Evolutionary conservation across 2,113 vertebrate genomes (phyloP), one percentile per base, ranked within the genome.

Genomic region (Perca fluviatilis): DNA sequence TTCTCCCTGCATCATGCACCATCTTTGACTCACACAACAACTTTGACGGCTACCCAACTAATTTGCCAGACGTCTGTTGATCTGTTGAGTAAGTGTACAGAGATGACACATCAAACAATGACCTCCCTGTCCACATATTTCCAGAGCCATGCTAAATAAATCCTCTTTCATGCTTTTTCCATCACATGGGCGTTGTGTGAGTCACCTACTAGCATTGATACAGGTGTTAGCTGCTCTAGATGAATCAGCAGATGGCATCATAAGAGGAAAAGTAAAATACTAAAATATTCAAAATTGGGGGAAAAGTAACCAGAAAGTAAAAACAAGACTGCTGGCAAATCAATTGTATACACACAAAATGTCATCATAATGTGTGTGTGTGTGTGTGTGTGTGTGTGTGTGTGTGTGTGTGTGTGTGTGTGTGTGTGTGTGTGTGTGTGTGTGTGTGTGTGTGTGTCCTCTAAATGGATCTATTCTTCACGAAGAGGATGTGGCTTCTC

Each of bases 381-480:
- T 19, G 51, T 49, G 43, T 36, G 40, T n/a, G 54, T 50, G 56
- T 12, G 64, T 79, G 40, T 47, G 46, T 23, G 12, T 21, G 23
- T 18, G 43, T 43, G 50, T 40, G 67, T 43, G 51, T 69, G 49
- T 14, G 47, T 69, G 46, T 50, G 33, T 15, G 13, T 62, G 50
- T 61, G 12, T n/a, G 4, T 53, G 40, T 49, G 57, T 36, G 57
- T 49, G 51, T 19, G 51, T 74, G 46, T 43, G 27, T 3, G 30
- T 53, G 56, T 54, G 30, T 36, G 65, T 58, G 61, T 51, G 76
- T 57, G 49, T 70, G 63, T 73, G 19, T 50, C 65, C 62, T 84
- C 60, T 90, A 80, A 89, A 92, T 80, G 64, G 66, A 70, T 69
- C 78, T 75, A 75, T 90, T 93, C 79, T 92, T 83, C 63, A 65